phyloP scores from a whole-genome alignment of 1,140 invertebrate genomes.

The Drosophila albomicans region DNA sequence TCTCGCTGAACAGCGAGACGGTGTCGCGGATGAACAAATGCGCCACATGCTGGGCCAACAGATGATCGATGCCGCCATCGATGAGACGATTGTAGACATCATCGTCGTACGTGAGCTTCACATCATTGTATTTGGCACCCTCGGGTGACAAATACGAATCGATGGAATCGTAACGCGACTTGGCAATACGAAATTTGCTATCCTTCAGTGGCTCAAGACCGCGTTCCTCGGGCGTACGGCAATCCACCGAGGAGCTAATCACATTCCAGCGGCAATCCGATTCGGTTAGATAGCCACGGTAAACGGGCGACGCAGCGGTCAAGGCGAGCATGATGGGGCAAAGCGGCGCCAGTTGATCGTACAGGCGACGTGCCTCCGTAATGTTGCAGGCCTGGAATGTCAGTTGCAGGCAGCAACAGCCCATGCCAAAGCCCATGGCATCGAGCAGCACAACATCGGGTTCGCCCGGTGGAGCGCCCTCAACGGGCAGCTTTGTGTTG shows the following conservation, averaged over 20 bases:
- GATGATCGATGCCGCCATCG: slow-evolving; percentile 95
- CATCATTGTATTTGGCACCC: slow-evolving; percentile 86
- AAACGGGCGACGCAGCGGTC: slow-evolving; percentile 97
- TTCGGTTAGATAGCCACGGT: slow-evolving; percentile 96
- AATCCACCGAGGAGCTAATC: slow-evolving; percentile 97
- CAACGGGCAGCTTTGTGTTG: slow-evolving; percentile 93
- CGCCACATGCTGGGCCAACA: slow-evolving; percentile 97
- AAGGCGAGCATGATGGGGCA: slow-evolving; percentile 99
- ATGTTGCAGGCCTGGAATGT: slow-evolving; percentile 98
- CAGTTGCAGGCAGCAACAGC: slow-evolving; percentile 98
- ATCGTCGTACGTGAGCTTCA: slow-evolving; percentile 92
- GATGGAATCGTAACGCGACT: slow-evolving; percentile 99
- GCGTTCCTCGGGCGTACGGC: slow-evolving; percentile 96
- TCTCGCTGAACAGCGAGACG: slow-evolving; percentile 97
- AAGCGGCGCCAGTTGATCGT: slow-evolving; percentile 98
- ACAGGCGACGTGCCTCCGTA: slow-evolving; percentile 96
- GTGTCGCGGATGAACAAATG: slow-evolving; percentile 99
- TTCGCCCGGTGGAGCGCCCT: slow-evolving; percentile 88
- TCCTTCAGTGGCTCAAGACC: slow-evolving; percentile 91
- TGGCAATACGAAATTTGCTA: slow-evolving; percentile 94
- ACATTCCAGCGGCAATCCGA: slow-evolving; percentile 99
- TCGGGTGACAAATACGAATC: slow-evolving; percentile 97
- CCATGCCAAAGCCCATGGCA: slow-evolving; percentile 99
- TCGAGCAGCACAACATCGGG: slow-evolving; percentile 98
- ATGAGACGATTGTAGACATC: slow-evolving; percentile 91